Percentiles rank a stretch among this genome's conserved stretches.
Evolutionary conservation across 2,113 vertebrate genomes (phyloP).

Genomic region (Budorcas taxicolor): DNA sequence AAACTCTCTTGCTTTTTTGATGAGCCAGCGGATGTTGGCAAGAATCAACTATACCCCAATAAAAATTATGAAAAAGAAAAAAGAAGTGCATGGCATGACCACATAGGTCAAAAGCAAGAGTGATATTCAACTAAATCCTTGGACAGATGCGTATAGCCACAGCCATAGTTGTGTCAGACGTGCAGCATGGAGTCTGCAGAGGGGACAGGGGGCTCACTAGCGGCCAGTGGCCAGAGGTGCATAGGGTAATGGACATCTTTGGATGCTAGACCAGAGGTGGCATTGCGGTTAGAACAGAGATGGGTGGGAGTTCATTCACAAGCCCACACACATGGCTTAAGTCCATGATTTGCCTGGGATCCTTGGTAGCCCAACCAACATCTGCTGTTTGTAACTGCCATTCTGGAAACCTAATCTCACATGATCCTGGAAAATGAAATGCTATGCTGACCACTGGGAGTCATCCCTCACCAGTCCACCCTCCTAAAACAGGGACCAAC

Average conservation of each 20-base stretch:
- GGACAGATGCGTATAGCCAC: not conserved
- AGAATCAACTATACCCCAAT: not conserved
- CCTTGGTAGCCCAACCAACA: not conserved
- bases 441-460: not conserved
- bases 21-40: not conserved
- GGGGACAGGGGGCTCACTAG: not conserved
- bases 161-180: not conserved
- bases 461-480: not conserved
- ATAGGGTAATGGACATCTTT: not conserved
- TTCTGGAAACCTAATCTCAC: not conserved
- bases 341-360: not conserved
- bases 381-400: not conserved
- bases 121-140: not conserved
- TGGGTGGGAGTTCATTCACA: not conserved
- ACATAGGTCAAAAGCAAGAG: not conserved
- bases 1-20: not conserved
- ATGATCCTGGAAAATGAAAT: not conserved
- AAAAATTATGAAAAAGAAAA: not conserved
- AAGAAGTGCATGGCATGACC: not conserved
- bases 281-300: not conserved
- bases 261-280: not conserved
- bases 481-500: not conserved
- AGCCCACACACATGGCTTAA: not conserved
- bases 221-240: not conserved
- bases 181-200: not conserved